These are phyloP conservation scores for Boleophthalmus pectinirostris DNA, from an alignment of 2,113 vertebrate species.

Conservation along the genomic window DNA sequence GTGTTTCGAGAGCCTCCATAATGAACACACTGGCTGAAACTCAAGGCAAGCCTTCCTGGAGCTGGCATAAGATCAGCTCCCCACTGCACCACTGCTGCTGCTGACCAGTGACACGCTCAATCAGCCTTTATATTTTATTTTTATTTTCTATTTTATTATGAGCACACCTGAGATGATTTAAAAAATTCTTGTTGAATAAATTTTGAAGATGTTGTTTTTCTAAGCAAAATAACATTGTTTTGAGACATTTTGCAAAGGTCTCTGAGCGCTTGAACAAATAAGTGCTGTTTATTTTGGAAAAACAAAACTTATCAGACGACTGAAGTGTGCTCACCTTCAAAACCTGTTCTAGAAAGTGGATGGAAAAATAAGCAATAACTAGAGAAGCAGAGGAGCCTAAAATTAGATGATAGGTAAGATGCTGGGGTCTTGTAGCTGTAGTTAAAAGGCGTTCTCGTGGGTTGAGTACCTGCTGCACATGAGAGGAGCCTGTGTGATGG, in stretches of 20 bases:
- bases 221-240: neutral
- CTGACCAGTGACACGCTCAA: neutral
- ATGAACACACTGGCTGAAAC: neutral
- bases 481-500: slow-evolving; percentile 33
- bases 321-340: neutral
- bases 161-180: neutral
- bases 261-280: slow-evolving; percentile 1
- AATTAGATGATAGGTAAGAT: slow-evolving; percentile 43
- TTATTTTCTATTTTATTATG: neutral
- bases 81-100: neutral
- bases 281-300: neutral
- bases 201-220: neutral
- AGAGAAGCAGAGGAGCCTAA: slow-evolving; percentile 23
- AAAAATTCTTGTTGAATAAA: neutral
- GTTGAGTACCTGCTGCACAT: slow-evolving; percentile 19
- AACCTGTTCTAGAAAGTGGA: neutral
- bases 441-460: slow-evolving; percentile 25
- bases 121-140: neutral
- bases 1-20: slow-evolving; percentile 10
- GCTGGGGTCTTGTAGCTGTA: slow-evolving; percentile 26
- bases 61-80: neutral
- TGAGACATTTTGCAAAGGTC: neutral
- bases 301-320: neutral
- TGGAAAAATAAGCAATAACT: slow-evolving; percentile 30
- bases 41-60: neutral